Evolutionary conservation across 2,888 invertebrate species (phyloP), one percentile per base, ranked within the genome.

Genomic region (Ptilodon capucinus): DNA sequence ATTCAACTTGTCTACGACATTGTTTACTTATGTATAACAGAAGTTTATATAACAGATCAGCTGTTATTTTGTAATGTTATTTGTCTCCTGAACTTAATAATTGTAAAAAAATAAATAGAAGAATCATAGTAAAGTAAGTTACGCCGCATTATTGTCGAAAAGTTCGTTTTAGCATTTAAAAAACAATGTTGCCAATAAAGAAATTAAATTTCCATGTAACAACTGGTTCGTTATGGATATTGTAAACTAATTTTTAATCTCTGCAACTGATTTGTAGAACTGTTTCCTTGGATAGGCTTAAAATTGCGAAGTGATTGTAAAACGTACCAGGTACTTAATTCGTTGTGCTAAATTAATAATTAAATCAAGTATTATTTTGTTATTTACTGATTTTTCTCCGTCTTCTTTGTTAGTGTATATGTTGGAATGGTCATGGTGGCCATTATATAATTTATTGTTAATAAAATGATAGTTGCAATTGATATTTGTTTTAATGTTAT

Each of bases 391-490:
- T 51, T 46, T 49, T 53, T 44, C 35, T 51, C 49, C 48, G 40
- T 32, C 21, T 51, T 38, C 40, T 44, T 53, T 51, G 53, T 35
- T 53, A 44, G 53, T 53, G 42, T 50, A 59, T 40, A 40, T 41
- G 49, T 44, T 46, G 42, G 40, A 41, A 46, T 53, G 44, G 44
- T 17, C 44, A 46, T 25, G 41, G 44, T 55, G 55, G 51, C 44
- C 40, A 52, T 57, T 62, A 51, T 46, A 47, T 60, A 55, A 66
- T 72, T 71, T 71, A 72, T 71, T 61, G 40, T 60, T 65, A 64
- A 66, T 63, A 71, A 72, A 57, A 72, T 43, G 28, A 59, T 60
- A 58, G 55, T 69, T 72, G 55, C 32, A 51, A 41, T 49, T 45
- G 28, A 18, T 1, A 4, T 21, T 46, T 18, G 36, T 55, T 57